Evolutionary conservation across 1,140 invertebrate species (phyloP).

Genomic region (Zaprionus tsacasi): DNA sequence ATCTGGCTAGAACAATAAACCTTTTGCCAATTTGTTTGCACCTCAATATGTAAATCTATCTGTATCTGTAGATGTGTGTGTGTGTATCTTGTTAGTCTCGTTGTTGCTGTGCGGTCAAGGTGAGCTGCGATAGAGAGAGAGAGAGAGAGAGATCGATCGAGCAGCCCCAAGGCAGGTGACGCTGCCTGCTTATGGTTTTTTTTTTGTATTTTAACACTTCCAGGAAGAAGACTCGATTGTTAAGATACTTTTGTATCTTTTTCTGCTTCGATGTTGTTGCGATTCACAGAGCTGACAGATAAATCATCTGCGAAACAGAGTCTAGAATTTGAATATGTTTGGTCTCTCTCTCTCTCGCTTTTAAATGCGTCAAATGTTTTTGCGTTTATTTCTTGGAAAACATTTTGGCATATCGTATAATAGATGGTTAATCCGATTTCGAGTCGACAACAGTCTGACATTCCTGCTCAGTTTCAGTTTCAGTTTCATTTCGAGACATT

Average conservation of each 20-base stretch:
- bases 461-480: conserved; percentile 6
- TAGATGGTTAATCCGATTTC: conserved; percentile 39
- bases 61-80: conserved; percentile 28
- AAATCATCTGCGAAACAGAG: conserved; percentile 69
- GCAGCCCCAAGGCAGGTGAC: conserved; percentile 49
- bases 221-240: conserved; percentile 69
- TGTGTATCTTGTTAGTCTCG: conserved; percentile 23
- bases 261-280: conserved; percentile 6
- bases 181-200: conserved; percentile 33
- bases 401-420: conserved; percentile 44
- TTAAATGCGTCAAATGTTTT: conserved; percentile 61
- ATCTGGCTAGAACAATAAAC: conserved; percentile 1
- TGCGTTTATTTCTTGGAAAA: conserved; percentile 51
- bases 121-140: conserved; percentile 44
- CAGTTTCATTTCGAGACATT: conserved; percentile 10
- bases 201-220: conserved; percentile 57
- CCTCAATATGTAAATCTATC: conserved; percentile 56
- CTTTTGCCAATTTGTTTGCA: conserved; percentile 40
- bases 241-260: neutral
- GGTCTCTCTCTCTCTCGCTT: conserved; percentile 21
- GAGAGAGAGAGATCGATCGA: conserved; percentile 19
- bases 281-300: conserved; percentile 47
- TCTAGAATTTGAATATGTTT: conserved; percentile 62
- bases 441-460: conserved; percentile 14
- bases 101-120: conserved; percentile 62